These are phyloP conservation scores for Agrotis exclamationis DNA, from an alignment of 2,888 invertebrate species.

Conservation along the genomic window DNA sequence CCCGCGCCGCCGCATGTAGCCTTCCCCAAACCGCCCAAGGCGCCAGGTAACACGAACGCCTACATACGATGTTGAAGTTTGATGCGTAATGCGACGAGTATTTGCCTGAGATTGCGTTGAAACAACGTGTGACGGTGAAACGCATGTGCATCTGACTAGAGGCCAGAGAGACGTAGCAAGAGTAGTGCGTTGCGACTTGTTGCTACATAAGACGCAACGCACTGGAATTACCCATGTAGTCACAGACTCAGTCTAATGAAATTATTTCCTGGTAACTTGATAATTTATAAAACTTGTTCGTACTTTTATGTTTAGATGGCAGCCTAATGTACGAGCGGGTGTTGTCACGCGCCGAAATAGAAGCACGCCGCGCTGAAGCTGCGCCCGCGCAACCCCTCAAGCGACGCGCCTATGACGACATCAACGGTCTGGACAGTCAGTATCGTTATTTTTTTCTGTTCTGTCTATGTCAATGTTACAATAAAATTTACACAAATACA, in stretches of 20 bases:
- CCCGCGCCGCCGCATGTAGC: constrained; percentile 95
- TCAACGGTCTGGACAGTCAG: constrained; percentile 97
- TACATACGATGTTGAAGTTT: too few species aligned
- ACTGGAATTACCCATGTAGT: background rate
- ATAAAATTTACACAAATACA: constrained; percentile 2
- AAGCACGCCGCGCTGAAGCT: constrained; percentile 89
- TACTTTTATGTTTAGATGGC: constrained; percentile 92
- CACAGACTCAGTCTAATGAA: background rate
- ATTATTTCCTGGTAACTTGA: background rate
- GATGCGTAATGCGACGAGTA: too few species aligned
- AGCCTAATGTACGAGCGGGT: constrained; percentile 97
- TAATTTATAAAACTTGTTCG: constrained; percentile 7
- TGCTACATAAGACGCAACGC: background rate
- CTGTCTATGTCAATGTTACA: constrained; percentile 6
- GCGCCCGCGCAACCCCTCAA: constrained; percentile 91
- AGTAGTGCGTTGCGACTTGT: background rate
- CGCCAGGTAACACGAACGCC: constrained; percentile 91
- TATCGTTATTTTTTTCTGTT: constrained; percentile 65
- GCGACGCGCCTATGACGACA: constrained; percentile 96
- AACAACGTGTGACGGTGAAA: background rate
- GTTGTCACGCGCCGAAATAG: constrained; percentile 94
- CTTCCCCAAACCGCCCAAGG: constrained; percentile 98
- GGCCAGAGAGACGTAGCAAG: background rate
- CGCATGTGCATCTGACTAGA: background rate
- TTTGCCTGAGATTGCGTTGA: background rate